Base-by-base conservation (phyloP, 2,113 vertebrate species). In the Pelecanoides urinatrix region DNA sequence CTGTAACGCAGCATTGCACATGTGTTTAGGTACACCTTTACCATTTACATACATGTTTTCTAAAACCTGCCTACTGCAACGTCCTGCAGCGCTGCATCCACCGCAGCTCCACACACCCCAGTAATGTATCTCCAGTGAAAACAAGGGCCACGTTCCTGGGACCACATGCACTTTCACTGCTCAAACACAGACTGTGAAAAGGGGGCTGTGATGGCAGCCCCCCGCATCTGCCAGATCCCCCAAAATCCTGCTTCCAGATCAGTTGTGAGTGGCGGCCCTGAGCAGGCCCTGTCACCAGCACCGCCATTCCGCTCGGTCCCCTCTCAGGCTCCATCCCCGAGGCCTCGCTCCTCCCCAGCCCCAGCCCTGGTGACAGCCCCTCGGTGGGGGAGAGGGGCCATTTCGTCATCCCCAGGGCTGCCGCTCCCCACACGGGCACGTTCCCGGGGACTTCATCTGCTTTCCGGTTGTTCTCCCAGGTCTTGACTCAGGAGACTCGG, bases 261-360 rank as follows among this genome's bases (percentile, higher is more conserved):
- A 21, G 45, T 1, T 68, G 32, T 14, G 44, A 79, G 42, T 1
- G 0, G 23, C 2, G 7, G 36, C 9, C 14, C 74, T 22, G 9
- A 81, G 66, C 42, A 53, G 10, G 5, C 38, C 18, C 32, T 6
- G 40, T 20, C 61, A 34, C 34, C 45, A 53, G 32, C 17, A 72
- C 16, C 3, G 1, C 0, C 0, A 21, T 23, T 56, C 36, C 16
- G 29, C 66, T 40, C 11, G 1, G 42, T 29, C 26, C 30, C 13
- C 10, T 67, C 67, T 25, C 1, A 2, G 49, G 34, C n/a, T 55
- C 32, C 4, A 0, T 20, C 74, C 44, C 62, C 3, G 3, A 30
- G n/a, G 59, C 34, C 36, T 61, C 11, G 1, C 53, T 55, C 12
- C 52, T 38, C n/a, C 52, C 44, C 52, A 53, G 34, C n/a, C 52